A percentile compares a stretch with the other conserved stretches of the same genome.
Evolutionary conservation across 1,140 invertebrate species (phyloP).

Genomic region (Littorina saxatilis): DNA sequence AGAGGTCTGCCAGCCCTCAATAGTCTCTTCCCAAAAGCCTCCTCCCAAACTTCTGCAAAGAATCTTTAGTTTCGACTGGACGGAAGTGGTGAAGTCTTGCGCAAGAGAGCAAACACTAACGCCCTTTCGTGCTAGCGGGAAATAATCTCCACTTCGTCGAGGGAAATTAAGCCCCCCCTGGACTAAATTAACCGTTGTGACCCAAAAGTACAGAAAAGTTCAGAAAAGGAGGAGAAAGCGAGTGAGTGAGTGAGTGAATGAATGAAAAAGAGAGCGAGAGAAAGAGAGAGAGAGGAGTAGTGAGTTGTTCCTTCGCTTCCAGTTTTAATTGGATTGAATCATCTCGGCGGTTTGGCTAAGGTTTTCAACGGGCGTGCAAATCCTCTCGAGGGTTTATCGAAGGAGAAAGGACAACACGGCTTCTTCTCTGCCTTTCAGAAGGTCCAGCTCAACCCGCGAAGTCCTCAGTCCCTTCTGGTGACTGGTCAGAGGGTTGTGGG

Average conservation of each 20-base stretch:
- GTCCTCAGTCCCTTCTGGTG: too few relatives aligned
- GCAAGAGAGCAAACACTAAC: conserved; percentile 23
- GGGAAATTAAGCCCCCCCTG: neutral
- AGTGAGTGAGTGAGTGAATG: too few relatives aligned
- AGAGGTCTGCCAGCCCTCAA: neutral
- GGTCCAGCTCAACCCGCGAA: too few relatives aligned
- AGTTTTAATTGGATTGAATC: conserved; percentile 2
- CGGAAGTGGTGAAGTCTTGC: conserved; percentile 13
- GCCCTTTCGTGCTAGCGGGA: neutral
- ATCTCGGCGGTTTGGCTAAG: neutral
- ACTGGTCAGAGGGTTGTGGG: too few relatives aligned
- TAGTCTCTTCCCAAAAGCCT: neutral
- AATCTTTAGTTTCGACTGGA: neutral
- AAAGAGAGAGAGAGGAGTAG: too few relatives aligned
- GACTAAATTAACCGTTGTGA: conserved; percentile 9
- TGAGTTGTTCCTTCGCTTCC: neutral
- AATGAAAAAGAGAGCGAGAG: too few relatives aligned
- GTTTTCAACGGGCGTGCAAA: too few relatives aligned
- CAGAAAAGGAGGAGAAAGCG: neutral
- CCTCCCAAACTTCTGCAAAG: neutral
- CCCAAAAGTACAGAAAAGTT: conserved; percentile 2
- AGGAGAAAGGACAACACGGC: too few relatives aligned
- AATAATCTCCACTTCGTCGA: neutral
- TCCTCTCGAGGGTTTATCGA: too few relatives aligned
- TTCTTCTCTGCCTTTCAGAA: too few relatives aligned